A percentile compares a stretch with the other conserved stretches of the same genome.
phyloP scores from a whole-genome alignment of 2,797 vertebrate species.

The Falco rusticolus region DNA sequence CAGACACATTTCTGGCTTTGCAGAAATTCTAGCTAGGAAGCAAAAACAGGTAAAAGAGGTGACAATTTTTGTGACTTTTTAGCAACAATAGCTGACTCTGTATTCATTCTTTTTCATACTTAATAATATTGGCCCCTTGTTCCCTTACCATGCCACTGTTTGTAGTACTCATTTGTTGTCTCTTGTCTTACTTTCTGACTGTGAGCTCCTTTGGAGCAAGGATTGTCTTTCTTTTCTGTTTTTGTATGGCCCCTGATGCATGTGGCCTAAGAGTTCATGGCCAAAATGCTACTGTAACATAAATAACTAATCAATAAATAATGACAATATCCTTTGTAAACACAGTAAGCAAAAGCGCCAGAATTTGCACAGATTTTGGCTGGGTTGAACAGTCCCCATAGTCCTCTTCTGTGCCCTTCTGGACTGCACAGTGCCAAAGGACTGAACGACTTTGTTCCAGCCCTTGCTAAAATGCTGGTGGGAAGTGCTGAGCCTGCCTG shows the following conservation, averaged over 20 bases:
- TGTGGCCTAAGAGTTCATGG: background rate
- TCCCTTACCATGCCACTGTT: background rate
- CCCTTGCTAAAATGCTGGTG: background rate
- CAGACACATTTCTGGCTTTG: background rate
- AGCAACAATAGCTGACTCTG: background rate
- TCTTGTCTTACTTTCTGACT: background rate
- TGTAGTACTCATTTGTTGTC: background rate
- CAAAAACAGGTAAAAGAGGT: background rate
- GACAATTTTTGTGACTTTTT: background rate
- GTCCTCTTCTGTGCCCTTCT: background rate
- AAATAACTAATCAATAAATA: slow-evolving; percentile 21
- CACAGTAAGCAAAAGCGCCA: slow-evolving; percentile 3
- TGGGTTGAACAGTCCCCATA: background rate
- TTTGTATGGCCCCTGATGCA: background rate
- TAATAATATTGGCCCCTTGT: background rate
- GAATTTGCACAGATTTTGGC: slow-evolving; percentile 32
- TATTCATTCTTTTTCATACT: background rate
- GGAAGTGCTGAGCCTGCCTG: background rate
- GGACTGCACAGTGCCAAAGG: slow-evolving; percentile 29
- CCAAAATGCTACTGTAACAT: background rate
- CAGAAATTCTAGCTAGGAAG: background rate
- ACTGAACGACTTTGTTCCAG: slow-evolving; percentile 8
- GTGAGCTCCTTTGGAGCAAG: background rate
- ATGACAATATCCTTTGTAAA: background rate
- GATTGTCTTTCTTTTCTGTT: background rate